Evolutionary conservation across 2,797 vertebrate genomes (phyloP), one percentile per base, ranked within the genome.

Genomic region (Heteromormyrus szaboi): DNA sequence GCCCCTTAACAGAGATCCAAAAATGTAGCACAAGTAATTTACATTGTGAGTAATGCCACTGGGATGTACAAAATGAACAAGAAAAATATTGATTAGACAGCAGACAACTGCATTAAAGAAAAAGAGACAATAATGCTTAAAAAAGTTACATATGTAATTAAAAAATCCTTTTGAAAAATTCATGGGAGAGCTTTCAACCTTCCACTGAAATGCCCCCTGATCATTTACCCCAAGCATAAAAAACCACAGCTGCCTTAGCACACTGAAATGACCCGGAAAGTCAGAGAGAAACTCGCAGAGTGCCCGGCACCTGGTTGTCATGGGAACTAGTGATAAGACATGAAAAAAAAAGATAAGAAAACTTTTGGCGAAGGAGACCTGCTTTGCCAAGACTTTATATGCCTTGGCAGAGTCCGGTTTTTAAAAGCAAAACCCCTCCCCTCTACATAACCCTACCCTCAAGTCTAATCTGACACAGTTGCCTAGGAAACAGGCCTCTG

Each of bases 261-360:
- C 50, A 44, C 22, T 87, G 50, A 62, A 84, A 79, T 86, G 11
- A 76, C 84, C 56, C 33, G 46, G 25, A 46, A 72, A 68, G 33
- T 50, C 46, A 87, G 62, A 25, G 17, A n/a, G 22, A 46, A 46
- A 83, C n/a, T 33, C 9, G 17, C 14, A 51, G 51, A 84, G 33
- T 81, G 41, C 22, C 85, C 37, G 17, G 29, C 62, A 92, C 90
- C 90, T 54, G 89, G 92, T 92, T 92, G 92, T 92, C 91, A 93
- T 91, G 91, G 92, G 87, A 92, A 93, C 92, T 87, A 87, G 83
- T n/a, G 19, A 89, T 85, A 59, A 91, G 90, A 91, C 72, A 88
- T 90, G 68, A 90, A 90, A 88, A 88, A 88, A 87, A 88, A 90
- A 88, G 89, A 87, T 87, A 68, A 65, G 89, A 88, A 89, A 90